Base-by-base conservation (phyloP, 2,888 invertebrate genomes). In the Cremastinae sp. region DNA sequence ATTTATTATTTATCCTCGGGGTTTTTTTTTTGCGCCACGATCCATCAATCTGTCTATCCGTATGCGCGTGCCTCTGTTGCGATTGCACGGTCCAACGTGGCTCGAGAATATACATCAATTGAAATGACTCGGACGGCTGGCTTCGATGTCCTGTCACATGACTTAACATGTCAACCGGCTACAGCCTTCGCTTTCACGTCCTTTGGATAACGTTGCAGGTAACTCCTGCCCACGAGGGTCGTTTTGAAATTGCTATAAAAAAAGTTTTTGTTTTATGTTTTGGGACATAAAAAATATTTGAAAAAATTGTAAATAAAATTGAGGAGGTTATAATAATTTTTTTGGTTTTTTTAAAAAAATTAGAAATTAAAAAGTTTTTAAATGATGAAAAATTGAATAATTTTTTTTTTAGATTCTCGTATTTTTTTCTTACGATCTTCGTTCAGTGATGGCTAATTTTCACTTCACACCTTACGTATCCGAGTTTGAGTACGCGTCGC, bases 111-210 rank as follows among this genome's bases (percentile, higher is more conserved):
- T 66, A 56, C 64, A 59, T 72, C 74, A 64, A 65, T 55, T 78
- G 81, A 84, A 79, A 84, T 84, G 84, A 84, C 39, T 66, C 72
- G 79, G 58, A 71, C 55, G 75, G 78, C 61, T 72, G 79, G 65
- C 78, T 65, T 66, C 45, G 78, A 79, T 79, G 81, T 78, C 74
- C 66, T 71, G 76, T 74, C 79, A 71, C 73, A 79, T 74, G 74
- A 74, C 79, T 72, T 79, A 84, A 81, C 74, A 85, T 85, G 84
- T 82, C 82, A 80, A 71, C 75, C 69, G 72, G 70, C 74, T 58
- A 69, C 69, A 74, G 75, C 62, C 66, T 61, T 68, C 64, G 43
- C 70, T 39, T 81, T 76, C 77, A 76, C 79, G 77, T 83, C 72
- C 74, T 82, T 47, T 83, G 81, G 84, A 81, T 84, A 82, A 82